Percentiles rank a stretch among this genome's conserved stretches.
phyloP scores from a whole-genome alignment of 1,140 invertebrate species.

The Rhagoletis zephyria region DNA sequence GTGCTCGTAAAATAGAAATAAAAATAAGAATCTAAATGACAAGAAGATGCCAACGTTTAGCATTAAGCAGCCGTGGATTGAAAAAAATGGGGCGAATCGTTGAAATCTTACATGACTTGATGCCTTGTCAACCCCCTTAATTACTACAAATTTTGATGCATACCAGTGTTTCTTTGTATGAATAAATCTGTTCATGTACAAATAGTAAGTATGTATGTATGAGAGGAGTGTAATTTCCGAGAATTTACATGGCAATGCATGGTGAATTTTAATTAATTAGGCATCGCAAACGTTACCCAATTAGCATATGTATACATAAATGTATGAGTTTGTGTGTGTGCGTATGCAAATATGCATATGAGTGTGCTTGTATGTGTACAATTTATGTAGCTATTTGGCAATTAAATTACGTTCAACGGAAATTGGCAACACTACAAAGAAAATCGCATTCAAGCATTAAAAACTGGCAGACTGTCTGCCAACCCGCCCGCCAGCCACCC shows the following conservation, averaged over 20 bases:
- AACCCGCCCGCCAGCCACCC: conserved; percentile 64
- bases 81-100: conserved; percentile 31
- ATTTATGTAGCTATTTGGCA: conserved; percentile 54
- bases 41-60: neutral
- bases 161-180: neutral
- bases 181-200: neutral
- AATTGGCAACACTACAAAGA: conserved; percentile 60
- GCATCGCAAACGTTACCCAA: conserved; percentile 29
- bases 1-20: neutral
- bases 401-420: conserved; percentile 65
- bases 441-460: conserved; percentile 70
- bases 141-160: conserved; percentile 17
- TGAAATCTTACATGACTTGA: conserved; percentile 31
- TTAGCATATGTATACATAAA: conserved; percentile 1
- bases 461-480: conserved; percentile 66
- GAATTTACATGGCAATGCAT: conserved; percentile 47
- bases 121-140: conserved; percentile 40
- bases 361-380: neutral
- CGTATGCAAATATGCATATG: neutral
- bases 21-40: neutral
- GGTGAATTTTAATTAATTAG: conserved; percentile 50
- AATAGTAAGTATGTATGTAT: neutral
- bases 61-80: neutral
- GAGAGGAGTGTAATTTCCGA: neutral
- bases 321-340: neutral